phyloP scores from a whole-genome alignment of 2,113 vertebrate genomes.

The Macrotus californicus region DNA sequence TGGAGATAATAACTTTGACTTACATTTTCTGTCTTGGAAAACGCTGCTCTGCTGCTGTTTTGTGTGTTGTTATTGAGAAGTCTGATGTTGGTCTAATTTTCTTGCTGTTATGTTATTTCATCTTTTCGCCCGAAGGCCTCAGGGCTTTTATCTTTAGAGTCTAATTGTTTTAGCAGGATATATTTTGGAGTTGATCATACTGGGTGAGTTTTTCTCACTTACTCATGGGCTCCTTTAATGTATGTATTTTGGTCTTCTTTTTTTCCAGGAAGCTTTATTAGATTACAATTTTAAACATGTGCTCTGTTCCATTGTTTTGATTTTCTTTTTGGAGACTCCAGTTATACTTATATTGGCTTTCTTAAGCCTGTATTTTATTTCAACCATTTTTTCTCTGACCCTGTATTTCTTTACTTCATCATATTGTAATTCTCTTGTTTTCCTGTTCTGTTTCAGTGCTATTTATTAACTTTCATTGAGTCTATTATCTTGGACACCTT shows the following conservation, averaged over 20 bases:
- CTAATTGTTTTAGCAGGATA: neutral
- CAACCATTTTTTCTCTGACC: neutral
- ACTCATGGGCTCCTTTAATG: neutral
- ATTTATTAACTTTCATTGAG: neutral
- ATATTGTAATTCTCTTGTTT: neutral
- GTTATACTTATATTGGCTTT: neutral
- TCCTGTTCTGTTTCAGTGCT: neutral
- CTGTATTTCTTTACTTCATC: neutral
- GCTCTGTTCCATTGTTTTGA: neutral
- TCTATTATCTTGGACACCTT: neutral
- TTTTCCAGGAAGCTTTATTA: neutral
- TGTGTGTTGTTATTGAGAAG: neutral
- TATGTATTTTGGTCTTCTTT: neutral
- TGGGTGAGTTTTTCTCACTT: neutral
- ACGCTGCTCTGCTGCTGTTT: neutral
- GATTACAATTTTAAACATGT: neutral
- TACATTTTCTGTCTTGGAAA: neutral
- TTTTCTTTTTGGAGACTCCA: neutral
- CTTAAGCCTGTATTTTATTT: neutral
- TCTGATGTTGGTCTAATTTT: neutral
- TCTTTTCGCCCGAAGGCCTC: neutral
- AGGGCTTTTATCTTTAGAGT: neutral
- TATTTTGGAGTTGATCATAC: slow-evolving; percentile 11
- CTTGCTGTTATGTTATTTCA: neutral
- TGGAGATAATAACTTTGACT: neutral